Evolutionary conservation across 1,140 invertebrate species (phyloP), one percentile per base, ranked within the genome.

Genomic region (Papilio glaucus): DNA sequence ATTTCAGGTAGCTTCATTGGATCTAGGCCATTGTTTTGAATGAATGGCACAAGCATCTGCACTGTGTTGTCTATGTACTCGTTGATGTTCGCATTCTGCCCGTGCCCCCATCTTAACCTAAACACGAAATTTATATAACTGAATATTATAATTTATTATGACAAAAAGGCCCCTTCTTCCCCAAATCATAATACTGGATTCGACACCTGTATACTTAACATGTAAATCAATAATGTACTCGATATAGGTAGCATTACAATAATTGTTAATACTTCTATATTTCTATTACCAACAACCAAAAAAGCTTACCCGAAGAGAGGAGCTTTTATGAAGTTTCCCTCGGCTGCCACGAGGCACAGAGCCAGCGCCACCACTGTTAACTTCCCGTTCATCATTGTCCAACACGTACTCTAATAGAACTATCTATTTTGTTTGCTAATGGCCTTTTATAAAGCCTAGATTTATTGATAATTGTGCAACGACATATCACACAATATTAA

Each of bases 1-100:
- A 93, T 77, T n/a, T 94, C 93, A 1, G 93, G 93, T 18, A 94
- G 70, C 0, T 74, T 39, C 87, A 93, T 89, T 0, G 93, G 93
- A 18, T 94, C 93, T 4, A 93, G 80, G 9, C 88, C 91, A 77
- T 91, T 73, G 29, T 83, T 49, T 41, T 87, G 75, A 39, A 93
- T 82, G 67, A 89, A 89, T 0, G 87, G 84, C 13, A 84, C 72
- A 5, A 94, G 45, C 78, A 89, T 79, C 6, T 71, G 53, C 29
- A 94, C 77, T 0, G 93, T 89, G 6, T 79, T 82, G 72, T 94
- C 93, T 1, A 93, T 85, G 79, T 93, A 94, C 0, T 91, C 87
- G 72, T 94, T 94, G 0, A 94, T 75, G 13, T 84, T 81, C 0
- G 93, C 92, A 0, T 81, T 79, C 26, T 84, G 65, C 13, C 89